These are phyloP conservation scores for Periophthalmus magnuspinnatus DNA, from an alignment of 2,797 vertebrate species.

Conservation along the genomic window DNA sequence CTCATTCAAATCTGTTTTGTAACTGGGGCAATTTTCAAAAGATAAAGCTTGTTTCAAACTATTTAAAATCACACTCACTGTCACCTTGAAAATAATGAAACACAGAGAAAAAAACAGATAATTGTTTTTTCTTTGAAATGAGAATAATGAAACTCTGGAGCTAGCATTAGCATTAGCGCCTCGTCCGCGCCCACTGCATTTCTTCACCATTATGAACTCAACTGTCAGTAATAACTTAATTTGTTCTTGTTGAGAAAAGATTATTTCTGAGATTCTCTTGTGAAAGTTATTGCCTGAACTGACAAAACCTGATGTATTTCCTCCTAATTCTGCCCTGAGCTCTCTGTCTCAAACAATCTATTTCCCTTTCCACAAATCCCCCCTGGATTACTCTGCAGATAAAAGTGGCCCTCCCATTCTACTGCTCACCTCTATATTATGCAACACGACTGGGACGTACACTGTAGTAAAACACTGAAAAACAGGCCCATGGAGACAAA, in stretches of 20 bases:
- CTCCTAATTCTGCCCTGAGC: slow-evolving; percentile 23
- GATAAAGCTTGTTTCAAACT: neutral
- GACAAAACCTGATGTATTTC: slow-evolving; percentile 23
- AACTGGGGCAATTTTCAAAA: neutral
- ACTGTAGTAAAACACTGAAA: slow-evolving; percentile 1
- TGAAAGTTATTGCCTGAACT: slow-evolving; percentile 1
- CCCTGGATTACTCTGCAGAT: slow-evolving; percentile 1
- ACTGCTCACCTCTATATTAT: slow-evolving; percentile 4
- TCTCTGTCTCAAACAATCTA: slow-evolving; percentile 22
- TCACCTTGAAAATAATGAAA: neutral
- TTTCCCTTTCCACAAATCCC: slow-evolving; percentile 23
- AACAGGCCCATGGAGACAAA: slow-evolving; percentile 18
- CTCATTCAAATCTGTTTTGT: neutral
- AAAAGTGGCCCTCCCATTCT: slow-evolving; percentile 3
- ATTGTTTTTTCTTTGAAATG: neutral
- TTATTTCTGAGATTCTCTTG: slow-evolving; percentile 18
- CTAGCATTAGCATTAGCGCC: neutral
- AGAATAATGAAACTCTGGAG: neutral
- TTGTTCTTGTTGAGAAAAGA: slow-evolving; percentile 5
- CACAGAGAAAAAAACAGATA: neutral
- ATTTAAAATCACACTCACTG: too few species aligned
- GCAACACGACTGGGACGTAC: slow-evolving; percentile 28
- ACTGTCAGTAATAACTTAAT: slow-evolving; percentile 9
- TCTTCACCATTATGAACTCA: neutral
- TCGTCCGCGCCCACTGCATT: neutral